phyloP scores from a whole-genome alignment of 2,888 invertebrate species.

The Laothoe populi region DNA sequence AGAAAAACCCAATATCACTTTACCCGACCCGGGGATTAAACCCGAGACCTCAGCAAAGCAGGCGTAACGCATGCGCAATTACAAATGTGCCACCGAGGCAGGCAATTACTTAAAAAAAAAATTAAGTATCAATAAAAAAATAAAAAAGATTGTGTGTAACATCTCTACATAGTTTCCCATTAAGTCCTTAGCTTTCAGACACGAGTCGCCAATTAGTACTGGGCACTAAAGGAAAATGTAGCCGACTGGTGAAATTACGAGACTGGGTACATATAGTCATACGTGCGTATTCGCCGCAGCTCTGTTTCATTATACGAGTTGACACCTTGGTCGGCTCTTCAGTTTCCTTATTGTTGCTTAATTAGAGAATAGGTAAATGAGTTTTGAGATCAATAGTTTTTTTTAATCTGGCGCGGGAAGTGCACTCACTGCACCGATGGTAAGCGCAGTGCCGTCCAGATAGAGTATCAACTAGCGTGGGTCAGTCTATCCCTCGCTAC shows the following conservation, averaged over 20 bases:
- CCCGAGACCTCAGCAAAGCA: too few relatives aligned
- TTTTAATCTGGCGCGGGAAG: too few relatives aligned
- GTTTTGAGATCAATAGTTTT: slow-evolving; percentile 7
- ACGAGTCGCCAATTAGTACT: slow-evolving; percentile 78
- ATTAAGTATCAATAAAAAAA: too few relatives aligned
- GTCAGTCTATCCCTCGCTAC: too few relatives aligned
- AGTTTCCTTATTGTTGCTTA: slow-evolving; percentile 19
- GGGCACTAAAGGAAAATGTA: slow-evolving; percentile 65
- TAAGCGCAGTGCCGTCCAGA: too few relatives aligned
- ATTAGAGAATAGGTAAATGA: slow-evolving; percentile 7
- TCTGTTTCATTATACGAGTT: slow-evolving; percentile 17
- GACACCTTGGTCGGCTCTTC: slow-evolving; percentile 12
- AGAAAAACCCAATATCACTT: too few relatives aligned
- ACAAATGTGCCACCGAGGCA: too few relatives aligned
- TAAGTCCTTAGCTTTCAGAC: slow-evolving; percentile 65
- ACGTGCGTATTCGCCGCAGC: slow-evolving; percentile 33
- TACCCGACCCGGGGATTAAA: too few relatives aligned
- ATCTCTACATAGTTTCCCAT: slow-evolving; percentile 55
- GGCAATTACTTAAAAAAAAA: too few relatives aligned
- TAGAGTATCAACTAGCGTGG: too few relatives aligned
- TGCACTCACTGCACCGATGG: too few relatives aligned
- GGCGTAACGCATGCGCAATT: too few relatives aligned
- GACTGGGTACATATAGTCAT: slow-evolving; percentile 43
- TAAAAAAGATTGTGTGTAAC: slow-evolving; percentile 37
- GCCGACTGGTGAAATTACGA: slow-evolving; percentile 73